phyloP scores from a whole-genome alignment of 1,140 invertebrate species.

The Drosophila bifasciata region DNA sequence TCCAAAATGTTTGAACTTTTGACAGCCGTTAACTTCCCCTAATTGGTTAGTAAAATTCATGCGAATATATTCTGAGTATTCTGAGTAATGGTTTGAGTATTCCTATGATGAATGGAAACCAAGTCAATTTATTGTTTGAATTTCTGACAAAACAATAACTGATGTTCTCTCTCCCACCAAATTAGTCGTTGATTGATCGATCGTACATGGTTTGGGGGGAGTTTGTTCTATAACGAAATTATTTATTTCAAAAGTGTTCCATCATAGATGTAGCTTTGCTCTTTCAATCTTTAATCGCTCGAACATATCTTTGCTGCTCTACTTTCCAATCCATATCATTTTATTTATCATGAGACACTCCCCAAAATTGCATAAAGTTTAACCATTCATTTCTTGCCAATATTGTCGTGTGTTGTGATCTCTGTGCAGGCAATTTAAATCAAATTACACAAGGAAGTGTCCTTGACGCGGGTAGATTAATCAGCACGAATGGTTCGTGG shows the following conservation, averaged over 20 bases:
- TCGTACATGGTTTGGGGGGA: no score
- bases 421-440: conserved; percentile 36
- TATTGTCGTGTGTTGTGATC: conserved; percentile 26
- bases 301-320: neutral
- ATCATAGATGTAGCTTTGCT: no score
- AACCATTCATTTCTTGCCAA: neutral
- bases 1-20: neutral
- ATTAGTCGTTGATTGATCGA: no score
- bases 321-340: conserved; percentile 2
- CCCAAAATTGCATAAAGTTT: conserved; percentile 19
- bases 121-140: neutral
- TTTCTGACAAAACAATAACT: no score
- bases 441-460: conserved; percentile 55
- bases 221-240: no score
- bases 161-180: no score
- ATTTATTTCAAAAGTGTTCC: no score
- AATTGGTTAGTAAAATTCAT: no score
- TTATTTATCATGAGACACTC: conserved; percentile 32
- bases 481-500: conserved; percentile 25
- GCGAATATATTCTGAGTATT: no score
- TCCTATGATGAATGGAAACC: neutral
- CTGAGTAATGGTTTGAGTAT: neutral
- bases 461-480: conserved; percentile 47
- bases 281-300: no score
- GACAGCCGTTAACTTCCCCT: neutral